Evolutionary conservation across 2,888 invertebrate genomes (phyloP).

Genomic region (Argyra leucocephala): DNA sequence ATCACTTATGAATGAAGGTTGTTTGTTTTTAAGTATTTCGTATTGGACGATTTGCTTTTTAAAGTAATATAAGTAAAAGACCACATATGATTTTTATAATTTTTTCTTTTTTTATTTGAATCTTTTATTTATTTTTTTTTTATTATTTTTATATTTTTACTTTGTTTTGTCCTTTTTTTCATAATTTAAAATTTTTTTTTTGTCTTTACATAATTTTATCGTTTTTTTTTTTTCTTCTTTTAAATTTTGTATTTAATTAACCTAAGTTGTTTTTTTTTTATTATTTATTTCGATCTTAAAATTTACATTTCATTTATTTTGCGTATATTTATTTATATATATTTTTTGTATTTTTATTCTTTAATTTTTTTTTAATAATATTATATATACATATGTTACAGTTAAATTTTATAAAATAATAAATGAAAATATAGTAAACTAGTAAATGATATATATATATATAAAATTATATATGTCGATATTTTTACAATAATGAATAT

Average conservation of each 20-base stretch:
- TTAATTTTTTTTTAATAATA: background rate
- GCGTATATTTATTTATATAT: background rate
- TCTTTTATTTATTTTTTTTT: background rate
- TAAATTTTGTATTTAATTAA: background rate
- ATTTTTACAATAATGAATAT: too few species aligned
- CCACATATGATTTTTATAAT: background rate
- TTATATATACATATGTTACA: background rate
- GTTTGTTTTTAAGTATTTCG: background rate
- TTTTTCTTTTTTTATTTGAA: background rate
- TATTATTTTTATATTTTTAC: background rate
- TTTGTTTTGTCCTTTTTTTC: constrained; percentile 1
- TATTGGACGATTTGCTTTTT: too few species aligned
- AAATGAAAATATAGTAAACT: too few species aligned
- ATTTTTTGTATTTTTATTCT: background rate
- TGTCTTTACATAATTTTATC: background rate
- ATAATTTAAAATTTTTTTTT: background rate
- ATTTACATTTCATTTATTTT: background rate
- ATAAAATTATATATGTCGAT: too few species aligned
- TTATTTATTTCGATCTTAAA: constrained; percentile 1
- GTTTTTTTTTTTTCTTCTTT: background rate
- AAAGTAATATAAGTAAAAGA: too few species aligned
- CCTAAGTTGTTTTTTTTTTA: background rate
- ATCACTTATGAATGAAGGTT: too few species aligned
- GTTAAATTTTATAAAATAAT: too few species aligned
- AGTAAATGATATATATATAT: too few species aligned